Evolutionary conservation across 2,888 invertebrate genomes (phyloP).

Genomic region (Lasioglossum calceatum): DNA sequence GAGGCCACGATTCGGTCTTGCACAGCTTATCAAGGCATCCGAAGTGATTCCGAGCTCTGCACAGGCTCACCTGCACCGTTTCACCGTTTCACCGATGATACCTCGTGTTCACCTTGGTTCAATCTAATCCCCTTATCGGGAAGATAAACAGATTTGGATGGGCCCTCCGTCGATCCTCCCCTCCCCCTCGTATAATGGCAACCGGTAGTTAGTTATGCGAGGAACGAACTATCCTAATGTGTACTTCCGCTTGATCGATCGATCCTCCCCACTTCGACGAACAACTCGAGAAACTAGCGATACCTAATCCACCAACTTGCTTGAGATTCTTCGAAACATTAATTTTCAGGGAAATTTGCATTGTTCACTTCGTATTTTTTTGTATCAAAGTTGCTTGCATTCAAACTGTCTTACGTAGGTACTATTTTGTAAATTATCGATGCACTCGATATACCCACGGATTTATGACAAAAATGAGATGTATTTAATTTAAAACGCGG

Average conservation of each 20-base stretch:
- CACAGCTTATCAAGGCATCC: conserved; percentile 19
- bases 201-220: conserved; percentile 46
- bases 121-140: conserved; percentile 57
- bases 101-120: conserved; percentile 31
- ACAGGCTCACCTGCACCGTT: conserved; percentile 29
- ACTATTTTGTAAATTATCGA: too few species aligned
- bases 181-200: conserved; percentile 19
- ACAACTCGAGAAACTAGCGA: conserved; percentile 41
- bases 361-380: too few species aligned
- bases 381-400: too few species aligned
- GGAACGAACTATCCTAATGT: conserved; percentile 40
- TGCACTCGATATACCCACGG: too few species aligned
- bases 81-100: conserved; percentile 19
- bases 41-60: conserved; percentile 47
- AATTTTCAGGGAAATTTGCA: not conserved
- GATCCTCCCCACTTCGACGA: not conserved
- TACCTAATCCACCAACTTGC: not conserved
- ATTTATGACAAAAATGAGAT: too few species aligned
- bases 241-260: not conserved
- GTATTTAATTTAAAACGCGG: too few species aligned
- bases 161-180: not conserved
- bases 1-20: not conserved
- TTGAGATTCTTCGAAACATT: not conserved
- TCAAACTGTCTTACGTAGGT: too few species aligned
- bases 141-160: conserved; percentile 64